These are phyloP conservation scores for Xiphorhynchus erythropygius DNA, from an alignment of 2,797 vertebrate species.

Conservation along the genomic window DNA sequence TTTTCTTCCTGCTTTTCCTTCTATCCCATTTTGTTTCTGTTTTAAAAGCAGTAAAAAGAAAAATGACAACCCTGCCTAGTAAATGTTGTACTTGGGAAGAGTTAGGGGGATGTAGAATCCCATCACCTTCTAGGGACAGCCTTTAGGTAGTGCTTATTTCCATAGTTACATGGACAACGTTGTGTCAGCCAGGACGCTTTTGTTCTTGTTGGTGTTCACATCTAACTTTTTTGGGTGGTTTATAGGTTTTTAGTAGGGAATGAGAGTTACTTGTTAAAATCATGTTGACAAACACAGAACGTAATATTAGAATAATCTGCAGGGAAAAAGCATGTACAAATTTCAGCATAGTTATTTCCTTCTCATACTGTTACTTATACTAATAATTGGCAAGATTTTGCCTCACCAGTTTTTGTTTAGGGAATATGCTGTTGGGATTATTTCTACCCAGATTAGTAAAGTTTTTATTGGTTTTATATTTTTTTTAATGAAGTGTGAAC, in stretches of 20 bases:
- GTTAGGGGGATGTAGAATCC: rapidly evolving
- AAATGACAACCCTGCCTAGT: neutral
- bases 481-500: neutral
- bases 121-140: rapidly evolving
- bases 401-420: neutral
- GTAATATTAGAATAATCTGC: neutral
- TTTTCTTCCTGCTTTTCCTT: neutral
- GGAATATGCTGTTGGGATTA: neutral
- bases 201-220: neutral
- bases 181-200: neutral
- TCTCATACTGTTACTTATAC: neutral
- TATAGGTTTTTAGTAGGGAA: neutral
- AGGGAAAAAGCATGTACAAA: neutral
- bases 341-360: neutral
- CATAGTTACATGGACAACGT: neutral
- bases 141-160: neutral
- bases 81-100: neutral
- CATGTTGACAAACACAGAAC: neutral
- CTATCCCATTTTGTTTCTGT: neutral
- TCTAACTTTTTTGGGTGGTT: neutral
- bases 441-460: neutral
- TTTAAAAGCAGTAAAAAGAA: neutral
- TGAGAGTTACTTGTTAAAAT: neutral
- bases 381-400: neutral
- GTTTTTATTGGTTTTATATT: neutral